Percentiles rank a stretch among this genome's conserved stretches.
phyloP scores from a whole-genome alignment of 2,888 invertebrate species.

The Latrodectus elegans region DNA sequence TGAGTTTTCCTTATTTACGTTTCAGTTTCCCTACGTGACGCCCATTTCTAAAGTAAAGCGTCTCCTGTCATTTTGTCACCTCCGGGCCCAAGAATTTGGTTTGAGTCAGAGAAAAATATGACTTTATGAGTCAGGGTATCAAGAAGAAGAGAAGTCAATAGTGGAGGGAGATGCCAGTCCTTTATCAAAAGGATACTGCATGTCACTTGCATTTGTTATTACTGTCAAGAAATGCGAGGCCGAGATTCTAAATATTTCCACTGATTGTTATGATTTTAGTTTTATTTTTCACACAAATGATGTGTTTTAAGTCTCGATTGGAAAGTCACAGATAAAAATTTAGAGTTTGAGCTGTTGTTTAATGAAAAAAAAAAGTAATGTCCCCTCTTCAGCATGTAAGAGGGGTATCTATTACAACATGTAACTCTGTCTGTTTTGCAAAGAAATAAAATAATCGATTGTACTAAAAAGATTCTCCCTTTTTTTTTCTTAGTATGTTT shows the following conservation, averaged over 20 bases:
- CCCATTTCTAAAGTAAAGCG: constrained; percentile 4
- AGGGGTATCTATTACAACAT: no score
- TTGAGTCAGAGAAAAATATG: constrained; percentile 10
- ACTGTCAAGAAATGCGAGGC: constrained; percentile 7
- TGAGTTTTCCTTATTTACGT: constrained; percentile 9
- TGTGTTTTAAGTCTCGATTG: not conserved
- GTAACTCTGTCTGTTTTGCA: no score
- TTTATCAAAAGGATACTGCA: not conserved
- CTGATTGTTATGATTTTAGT: not conserved
- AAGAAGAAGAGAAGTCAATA: constrained; percentile 12
- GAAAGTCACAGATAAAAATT: no score
- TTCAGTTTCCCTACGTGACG: not conserved
- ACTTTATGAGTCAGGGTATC: not conserved
- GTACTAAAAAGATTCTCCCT: no score
- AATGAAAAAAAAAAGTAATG: no score
- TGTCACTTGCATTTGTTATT: constrained; percentile 25
- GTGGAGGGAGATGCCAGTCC: not conserved
- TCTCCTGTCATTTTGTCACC: constrained; percentile 30
- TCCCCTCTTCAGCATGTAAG: no score
- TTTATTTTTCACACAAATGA: not conserved
- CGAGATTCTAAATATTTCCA: not conserved
- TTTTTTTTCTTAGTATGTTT: no score
- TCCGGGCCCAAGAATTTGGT: constrained; percentile 3
- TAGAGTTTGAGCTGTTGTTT: no score
- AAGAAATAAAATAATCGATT: no score